A percentile compares a stretch with the other conserved stretches of the same genome.
Evolutionary conservation across 2,888 invertebrate genomes (phyloP).

Genomic region (Helicoverpa assulta): DNA sequence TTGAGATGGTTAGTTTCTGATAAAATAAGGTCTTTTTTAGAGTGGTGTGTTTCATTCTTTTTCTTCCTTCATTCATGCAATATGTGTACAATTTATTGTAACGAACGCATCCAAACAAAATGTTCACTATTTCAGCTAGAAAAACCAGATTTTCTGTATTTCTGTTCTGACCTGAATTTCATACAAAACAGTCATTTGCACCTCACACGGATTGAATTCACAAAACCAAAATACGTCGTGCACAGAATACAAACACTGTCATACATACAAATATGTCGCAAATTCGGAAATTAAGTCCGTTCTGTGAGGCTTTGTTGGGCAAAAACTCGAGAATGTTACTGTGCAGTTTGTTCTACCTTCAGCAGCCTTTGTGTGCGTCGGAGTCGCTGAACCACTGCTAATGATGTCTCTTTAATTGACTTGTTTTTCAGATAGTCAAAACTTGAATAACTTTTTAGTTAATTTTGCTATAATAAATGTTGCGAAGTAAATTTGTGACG

Average conservation of each 20-base stretch:
- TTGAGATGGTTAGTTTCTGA: not conserved
- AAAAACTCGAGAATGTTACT: slow-evolving; percentile 60
- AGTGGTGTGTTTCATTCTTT: no score
- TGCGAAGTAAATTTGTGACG: not conserved
- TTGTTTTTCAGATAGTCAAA: not conserved
- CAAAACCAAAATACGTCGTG: slow-evolving; percentile 53
- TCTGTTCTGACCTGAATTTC: slow-evolving; percentile 41
- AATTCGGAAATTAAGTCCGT: slow-evolving; percentile 61
- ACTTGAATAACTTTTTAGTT: not conserved
- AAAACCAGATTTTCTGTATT: slow-evolving; percentile 31
- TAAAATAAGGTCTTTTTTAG: no score
- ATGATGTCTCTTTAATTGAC: not conserved
- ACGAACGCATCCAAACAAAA: not conserved
- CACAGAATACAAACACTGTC: slow-evolving; percentile 53
- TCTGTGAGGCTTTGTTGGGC: slow-evolving; percentile 51
- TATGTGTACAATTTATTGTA: no score
- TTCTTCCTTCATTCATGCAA: no score
- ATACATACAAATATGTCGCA: slow-evolving; percentile 60
- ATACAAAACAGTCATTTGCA: slow-evolving; percentile 45
- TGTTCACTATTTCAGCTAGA: slow-evolving; percentile 15
- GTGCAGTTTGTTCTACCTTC: slow-evolving; percentile 60
- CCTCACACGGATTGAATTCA: slow-evolving; percentile 57
- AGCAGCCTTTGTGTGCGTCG: slow-evolving; percentile 46
- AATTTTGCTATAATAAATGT: not conserved
- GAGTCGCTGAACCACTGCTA: not conserved